Base-by-base conservation (phyloP, 2,797 vertebrate genomes). In the Brotula barbata region DNA sequence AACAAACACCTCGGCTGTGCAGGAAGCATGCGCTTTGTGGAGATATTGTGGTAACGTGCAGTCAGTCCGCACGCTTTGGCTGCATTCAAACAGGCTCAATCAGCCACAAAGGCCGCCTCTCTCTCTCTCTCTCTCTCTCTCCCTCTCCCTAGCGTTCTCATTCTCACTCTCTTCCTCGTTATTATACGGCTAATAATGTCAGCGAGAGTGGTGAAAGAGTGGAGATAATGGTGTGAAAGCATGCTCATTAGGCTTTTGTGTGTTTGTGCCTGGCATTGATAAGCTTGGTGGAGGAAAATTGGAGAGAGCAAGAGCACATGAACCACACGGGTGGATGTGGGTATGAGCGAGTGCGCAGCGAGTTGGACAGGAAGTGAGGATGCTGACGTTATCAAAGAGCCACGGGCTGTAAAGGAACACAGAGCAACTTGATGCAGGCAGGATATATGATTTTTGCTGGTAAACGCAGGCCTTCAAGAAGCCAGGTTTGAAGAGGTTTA, bases 401-500 rank as follows among this genome's bases (percentile, higher is more conserved):
- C 15, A n/a, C n/a, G n/a, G n/a, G n/a, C n/a, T n/a, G 53, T 19
- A 58, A n/a, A 13, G 58, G 42, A 22, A 31, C 5, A 42, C 23
- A 37, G 55, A 17, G 64, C n/a, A 65, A 68, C 37, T 41, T 13
- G 6, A 73, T 68, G 42, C 51, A 72, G 25, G 69, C 28, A 28
- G 58, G 47, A 50, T 34, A 17, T 33, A 50, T 10, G 44, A 55
- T 50, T 68, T 73, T 67, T 44, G 13, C 33, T 60, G 56, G 59
- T 62, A 71, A 83, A 81, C 71, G 66, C 47, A 58, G 25, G 39
- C 56, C 58, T 72, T 74, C 59, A 28, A 78, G 58, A 84, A 68
- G 22, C 37, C 52, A 64, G 56, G 58, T 82, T 82, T 78, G n/a
- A 68, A 68, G 70, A 82, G 64, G 76, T 68, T 76, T n/a, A 68